Evolutionary conservation across 2,797 vertebrate genomes (phyloP), one percentile per base, ranked within the genome.

Genomic region (Austrolebias charrua): DNA sequence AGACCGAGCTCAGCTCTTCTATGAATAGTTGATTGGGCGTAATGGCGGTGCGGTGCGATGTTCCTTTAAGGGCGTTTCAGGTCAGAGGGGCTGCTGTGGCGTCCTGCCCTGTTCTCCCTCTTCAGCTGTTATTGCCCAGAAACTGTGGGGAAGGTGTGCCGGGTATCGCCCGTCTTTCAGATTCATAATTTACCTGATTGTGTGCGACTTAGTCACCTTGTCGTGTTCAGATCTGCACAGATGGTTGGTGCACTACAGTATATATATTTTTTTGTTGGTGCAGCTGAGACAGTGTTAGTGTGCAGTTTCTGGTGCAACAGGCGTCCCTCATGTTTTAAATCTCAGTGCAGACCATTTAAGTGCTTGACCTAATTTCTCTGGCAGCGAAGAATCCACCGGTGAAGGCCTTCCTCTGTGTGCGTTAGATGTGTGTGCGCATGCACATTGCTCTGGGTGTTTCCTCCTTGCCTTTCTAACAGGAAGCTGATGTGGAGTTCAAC

Each of bases 401-500:
- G 89, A 92, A 92, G 91, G 91, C 90, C 91, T 88, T 89, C 85
- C 89, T 91, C 89, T 93, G 89, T 92, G 87, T 83, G 80, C 75
- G n/a, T 15, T 67, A 64, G 65, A 60, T 73, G 67, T 55, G 50
- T 56, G 51, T 43, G 72, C 55, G 54, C 18, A 65, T 64, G 85
- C 81, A 58, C 79, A 82, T 83, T 78, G 87, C 85, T 86, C 87
- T 91, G 90, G 89, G 90, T 92, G 90, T 92, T 93, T 92, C 92
- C 91, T 94, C 84, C 85, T 86, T 83, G 89, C 89, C 85, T 86
- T 86, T 92, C 86, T 90, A 92, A 92, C 91, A 91, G 92, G 92
- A 93, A 94, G 92, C 92, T 91, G 91, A 91, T 91, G 90, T 90
- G 85, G 86, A 93, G 95, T 95, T 96, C 95, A 95, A 90, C 88